Evolutionary conservation across 1,140 invertebrate genomes (phyloP), one percentile per base, ranked within the genome.

Genomic region (Formica selysi): DNA sequence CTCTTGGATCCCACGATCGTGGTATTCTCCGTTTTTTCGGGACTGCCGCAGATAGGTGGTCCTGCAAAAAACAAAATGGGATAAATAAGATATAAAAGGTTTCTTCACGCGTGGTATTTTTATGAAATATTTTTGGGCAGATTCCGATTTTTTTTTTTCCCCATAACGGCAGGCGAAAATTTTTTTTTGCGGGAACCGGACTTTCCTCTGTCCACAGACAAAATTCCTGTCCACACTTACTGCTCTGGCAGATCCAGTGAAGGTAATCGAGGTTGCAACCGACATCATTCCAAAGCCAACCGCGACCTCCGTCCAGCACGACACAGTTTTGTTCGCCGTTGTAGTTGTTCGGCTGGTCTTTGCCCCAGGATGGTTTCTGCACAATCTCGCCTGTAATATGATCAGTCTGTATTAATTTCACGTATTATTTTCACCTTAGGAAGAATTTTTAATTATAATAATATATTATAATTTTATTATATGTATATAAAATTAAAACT

Each of bases 311-410:
- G 91, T 99, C 98, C 76, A 99, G 95, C 8, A 99, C 98, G 4
- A 98, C 98, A 94, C 98, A 99, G 94, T 99, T 99, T 94, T 99
- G 98, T 92, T 99, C 98, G 0, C 98, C 98, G 91, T 99, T 99
- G 95, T 99, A 99, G 92, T 99, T 99, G 92, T 99, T 99, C 0
- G 98, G 98, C 92, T 99, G 98, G 91, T 98, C 98, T 92, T 98
- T 98, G 51, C 98, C 98, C 98, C 98, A 99, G 0, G 97, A 96
- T 7, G 98, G 98, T 87, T 97, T 97, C 13, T 96, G 96, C 1
- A 98, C 97, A 48, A 97, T 95, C 88, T 97, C 97, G 32, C 97
- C 98, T 98, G 92, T 87, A 88, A 91, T 86, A 89, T 1, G 41
- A 26, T 7, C 16, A 3, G 16, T 13, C 10, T 2, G 36, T 1